Conservation (phyloP, 2,113 vertebrate genomes). For the Podarcis raffonei region DNA sequence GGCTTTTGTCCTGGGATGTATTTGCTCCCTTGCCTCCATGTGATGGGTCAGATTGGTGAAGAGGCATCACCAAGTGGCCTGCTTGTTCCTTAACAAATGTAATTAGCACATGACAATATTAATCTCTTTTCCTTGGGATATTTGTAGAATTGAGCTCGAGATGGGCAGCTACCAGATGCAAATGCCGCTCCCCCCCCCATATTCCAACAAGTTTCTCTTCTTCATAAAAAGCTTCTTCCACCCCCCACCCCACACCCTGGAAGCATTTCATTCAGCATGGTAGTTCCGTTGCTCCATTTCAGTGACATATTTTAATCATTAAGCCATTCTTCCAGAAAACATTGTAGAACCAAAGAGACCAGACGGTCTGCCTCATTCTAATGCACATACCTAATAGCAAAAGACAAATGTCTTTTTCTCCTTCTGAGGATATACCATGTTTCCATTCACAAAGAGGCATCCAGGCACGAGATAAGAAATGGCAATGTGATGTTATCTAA, state of each 20-base stretch:
- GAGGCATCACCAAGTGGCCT: no score
- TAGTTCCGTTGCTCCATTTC: constrained; percentile 23
- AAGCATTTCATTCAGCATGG: neutral
- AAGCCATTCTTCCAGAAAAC: constrained; percentile 4
- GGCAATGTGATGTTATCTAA: accelerated
- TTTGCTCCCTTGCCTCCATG: no score
- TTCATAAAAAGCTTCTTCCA: neutral
- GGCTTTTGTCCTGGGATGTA: no score
- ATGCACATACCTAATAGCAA: neutral
- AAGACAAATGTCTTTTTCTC: neutral
- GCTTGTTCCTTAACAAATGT: no score
- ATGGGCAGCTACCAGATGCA: neutral
- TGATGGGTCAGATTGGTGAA: no score
- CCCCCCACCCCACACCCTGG: neutral
- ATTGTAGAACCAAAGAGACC: neutral
- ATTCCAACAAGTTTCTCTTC: neutral
- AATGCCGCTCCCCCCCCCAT: neutral
- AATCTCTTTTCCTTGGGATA: neutral
- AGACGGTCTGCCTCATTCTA: neutral
- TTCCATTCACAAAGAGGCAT: neutral
- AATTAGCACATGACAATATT: neutral
- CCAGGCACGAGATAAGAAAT: neutral
- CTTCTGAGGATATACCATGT: neutral
- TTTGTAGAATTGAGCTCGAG: neutral
- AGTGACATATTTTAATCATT: neutral